Evolutionary conservation across 2,797 vertebrate genomes (phyloP), one percentile per base, ranked within the genome.

Genomic region (Siniperca obscura): DNA sequence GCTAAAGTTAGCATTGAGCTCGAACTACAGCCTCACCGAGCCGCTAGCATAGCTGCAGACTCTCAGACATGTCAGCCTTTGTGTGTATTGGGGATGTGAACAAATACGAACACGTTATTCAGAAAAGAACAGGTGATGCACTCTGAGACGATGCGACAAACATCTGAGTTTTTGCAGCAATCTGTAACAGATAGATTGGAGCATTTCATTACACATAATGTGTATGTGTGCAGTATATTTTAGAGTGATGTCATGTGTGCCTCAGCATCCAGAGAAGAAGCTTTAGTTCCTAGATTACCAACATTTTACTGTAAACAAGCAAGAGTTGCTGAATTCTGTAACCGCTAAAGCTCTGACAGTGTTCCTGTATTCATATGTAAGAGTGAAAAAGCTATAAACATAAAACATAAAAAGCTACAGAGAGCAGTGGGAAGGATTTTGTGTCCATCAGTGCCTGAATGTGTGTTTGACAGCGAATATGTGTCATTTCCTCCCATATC

Each of bases 401-500:
- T 30, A 30, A 30, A 30, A 30, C 27, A 30, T 44, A 50, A 70
- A 48, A 16, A 36, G 30, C 53, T 40, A 3, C 30, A 44, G 48
- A 42, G 76, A 44, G 59, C 19, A 5, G 36, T 3, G 38, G 44
- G n/a, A 65, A 76, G 64, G 57, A 62, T 34, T 82, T 59, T 5
- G 34, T 59, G 80, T 79, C 69, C 55, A 19, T 76, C 74, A 62
- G 59, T 0, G 65, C 2, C 70, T 78, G 30, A 48, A 74, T 40
- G 65, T 14, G 25, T 69, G 40, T 74, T 1, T 61, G 65, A 70
- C 74, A 34, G 64, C 69, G 64, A 76, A 76, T 67, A 0, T 12
- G 40, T 82, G 81, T 65, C 53, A 62, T 77, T 87, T 79, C 67
- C 55, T 73, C 4, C 42, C 27, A 14, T 76, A 84, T 83, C 78